Percentiles rank a stretch among this genome's conserved stretches.
Evolutionary conservation across 2,888 invertebrate genomes (phyloP).

Genomic region (Strigamia maritima): DNA sequence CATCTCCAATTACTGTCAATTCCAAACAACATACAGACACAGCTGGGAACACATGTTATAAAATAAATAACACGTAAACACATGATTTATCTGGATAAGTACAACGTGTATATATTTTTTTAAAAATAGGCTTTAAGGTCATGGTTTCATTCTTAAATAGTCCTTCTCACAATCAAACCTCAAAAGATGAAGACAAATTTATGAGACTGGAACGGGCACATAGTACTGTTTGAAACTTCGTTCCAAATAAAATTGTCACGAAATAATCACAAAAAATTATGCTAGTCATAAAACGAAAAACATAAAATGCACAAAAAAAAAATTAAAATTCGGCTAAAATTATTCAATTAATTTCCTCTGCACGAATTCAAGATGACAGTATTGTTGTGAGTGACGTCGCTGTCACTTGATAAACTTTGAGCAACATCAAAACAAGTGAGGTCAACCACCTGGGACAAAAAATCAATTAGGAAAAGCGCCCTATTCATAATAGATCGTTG

Average conservation of each 20-base stretch:
- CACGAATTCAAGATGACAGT: no score
- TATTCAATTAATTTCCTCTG: no score
- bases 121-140: not conserved
- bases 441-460: not conserved
- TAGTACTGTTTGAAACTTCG: not conserved
- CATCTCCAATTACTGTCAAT: no score
- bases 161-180: not conserved
- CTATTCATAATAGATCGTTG: not conserved
- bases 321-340: no score
- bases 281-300: no score
- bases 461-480: not conserved
- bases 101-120: not conserved
- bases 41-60: not conserved
- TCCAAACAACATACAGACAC: not conserved
- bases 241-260: not conserved
- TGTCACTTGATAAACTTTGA: not conserved
- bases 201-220: not conserved
- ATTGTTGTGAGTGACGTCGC: not conserved
- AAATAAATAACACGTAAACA: not conserved
- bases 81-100: not conserved
- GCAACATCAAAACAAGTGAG: not conserved
- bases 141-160: not conserved
- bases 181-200: not conserved
- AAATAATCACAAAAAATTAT: not conserved
- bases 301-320: no score